Conservation (phyloP, 2,797 vertebrate species). For the Pelochelys cantorii region DNA sequence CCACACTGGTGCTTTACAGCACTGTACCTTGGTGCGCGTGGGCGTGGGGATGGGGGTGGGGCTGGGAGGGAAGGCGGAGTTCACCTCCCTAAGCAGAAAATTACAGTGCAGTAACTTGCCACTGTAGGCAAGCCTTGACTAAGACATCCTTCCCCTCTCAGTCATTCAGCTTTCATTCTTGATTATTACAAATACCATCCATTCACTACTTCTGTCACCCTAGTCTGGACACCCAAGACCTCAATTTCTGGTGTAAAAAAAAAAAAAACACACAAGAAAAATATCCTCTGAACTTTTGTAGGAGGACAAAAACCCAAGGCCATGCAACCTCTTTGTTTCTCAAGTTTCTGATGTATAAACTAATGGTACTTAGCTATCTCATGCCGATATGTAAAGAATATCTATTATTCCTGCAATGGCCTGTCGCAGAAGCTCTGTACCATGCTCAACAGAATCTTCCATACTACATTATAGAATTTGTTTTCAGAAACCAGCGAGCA, state of each 20-base stretch:
- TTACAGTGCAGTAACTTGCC: no score
- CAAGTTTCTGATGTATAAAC: background rate
- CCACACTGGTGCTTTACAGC: no score
- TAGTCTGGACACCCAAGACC: background rate
- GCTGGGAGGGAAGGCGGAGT: no score
- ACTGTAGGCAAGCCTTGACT: background rate
- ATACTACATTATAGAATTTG: background rate
- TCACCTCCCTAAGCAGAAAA: no score
- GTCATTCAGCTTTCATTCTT: accelerated
- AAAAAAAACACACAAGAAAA: no score
- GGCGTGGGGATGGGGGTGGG: no score
- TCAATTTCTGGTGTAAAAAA: background rate
- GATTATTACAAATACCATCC: accelerated
- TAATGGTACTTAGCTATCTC: background rate
- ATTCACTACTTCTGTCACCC: accelerated
- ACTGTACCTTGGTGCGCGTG: no score
- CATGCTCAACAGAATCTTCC: background rate
- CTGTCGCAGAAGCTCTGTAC: background rate
- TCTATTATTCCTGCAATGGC: background rate
- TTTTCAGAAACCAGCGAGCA: background rate
- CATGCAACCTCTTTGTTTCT: background rate
- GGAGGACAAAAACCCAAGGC: background rate
- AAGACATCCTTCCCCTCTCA: accelerated
- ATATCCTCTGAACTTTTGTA: background rate
- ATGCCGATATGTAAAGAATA: background rate